Conservation (phyloP, 1,140 invertebrate species). For the Homalodisca vitripennis region DNA sequence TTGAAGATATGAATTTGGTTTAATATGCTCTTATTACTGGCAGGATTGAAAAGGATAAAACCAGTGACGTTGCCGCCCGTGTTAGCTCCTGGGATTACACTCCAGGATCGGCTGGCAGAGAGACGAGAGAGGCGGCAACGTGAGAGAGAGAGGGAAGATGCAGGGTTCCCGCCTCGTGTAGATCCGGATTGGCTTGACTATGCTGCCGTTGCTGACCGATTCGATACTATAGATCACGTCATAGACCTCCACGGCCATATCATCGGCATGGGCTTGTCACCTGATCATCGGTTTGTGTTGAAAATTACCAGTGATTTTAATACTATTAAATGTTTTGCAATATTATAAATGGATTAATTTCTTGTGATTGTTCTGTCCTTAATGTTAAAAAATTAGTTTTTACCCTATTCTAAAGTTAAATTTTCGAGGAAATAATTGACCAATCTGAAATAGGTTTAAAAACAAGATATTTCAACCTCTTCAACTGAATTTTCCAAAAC, state of each 20-base stretch:
- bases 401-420: no score
- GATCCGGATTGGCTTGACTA: slow-evolving; percentile 68
- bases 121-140: slow-evolving; percentile 29
- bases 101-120: slow-evolving; percentile 59
- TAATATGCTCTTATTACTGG: not conserved
- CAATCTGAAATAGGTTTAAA: no score
- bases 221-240: slow-evolving; percentile 77
- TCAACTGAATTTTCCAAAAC: no score
- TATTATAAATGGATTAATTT: no score
- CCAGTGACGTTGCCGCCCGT: slow-evolving; percentile 68
- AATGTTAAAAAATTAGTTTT: no score
- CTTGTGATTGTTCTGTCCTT: no score
- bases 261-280: slow-evolving; percentile 85
- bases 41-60: slow-evolving; percentile 75
- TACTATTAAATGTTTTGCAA: no score
- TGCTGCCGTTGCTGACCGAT: slow-evolving; percentile 65
- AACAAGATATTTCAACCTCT: no score
- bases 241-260: slow-evolving; percentile 89
- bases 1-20: no score
- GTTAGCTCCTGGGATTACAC: slow-evolving; percentile 64
- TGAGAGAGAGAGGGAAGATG: slow-evolving; percentile 29
- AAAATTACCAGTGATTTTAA: no score
- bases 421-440: no score
- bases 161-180: slow-evolving; percentile 43
- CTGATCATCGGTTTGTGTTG: slow-evolving; percentile 69